Conservation (phyloP, 2,797 vertebrate genomes). For the Squalus acanthias region DNA sequence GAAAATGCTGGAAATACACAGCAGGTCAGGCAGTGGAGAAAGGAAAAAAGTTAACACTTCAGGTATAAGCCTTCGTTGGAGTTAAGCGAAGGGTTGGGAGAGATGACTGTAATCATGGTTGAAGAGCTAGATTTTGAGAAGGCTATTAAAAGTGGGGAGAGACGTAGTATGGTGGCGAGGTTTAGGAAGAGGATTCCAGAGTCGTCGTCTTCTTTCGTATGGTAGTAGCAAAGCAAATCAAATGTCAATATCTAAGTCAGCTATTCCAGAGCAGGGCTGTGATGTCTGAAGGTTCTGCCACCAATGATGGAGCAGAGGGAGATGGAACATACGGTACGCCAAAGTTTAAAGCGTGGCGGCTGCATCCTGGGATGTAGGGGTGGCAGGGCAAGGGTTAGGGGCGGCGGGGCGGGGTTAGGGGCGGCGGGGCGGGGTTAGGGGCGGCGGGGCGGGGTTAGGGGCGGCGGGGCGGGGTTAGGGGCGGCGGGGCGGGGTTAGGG, state of each 20-base stretch:
- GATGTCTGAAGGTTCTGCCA: background rate
- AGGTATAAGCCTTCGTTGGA: background rate
- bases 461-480: no score
- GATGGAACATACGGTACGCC: background rate
- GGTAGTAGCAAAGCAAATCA: no score
- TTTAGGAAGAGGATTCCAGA: background rate
- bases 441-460: no score
- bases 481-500: no score
- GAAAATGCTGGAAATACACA: background rate
- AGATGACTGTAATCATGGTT: background rate
- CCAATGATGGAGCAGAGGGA: background rate
- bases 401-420: background rate
- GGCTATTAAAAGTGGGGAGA: background rate
- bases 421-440: no score
- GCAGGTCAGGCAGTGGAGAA: background rate
- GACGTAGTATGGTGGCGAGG: background rate
- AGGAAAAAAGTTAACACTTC: background rate
- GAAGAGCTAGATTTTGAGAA: background rate
- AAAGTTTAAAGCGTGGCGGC: background rate
- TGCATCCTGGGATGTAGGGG: background rate
- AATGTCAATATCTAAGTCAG: no score
- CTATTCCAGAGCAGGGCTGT: background rate
- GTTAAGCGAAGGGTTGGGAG: background rate
- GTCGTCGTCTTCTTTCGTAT: background rate
- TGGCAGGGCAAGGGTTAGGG: background rate